Base-by-base conservation (phyloP, 2,797 vertebrate genomes). In the Bufotes viridis region DNA sequence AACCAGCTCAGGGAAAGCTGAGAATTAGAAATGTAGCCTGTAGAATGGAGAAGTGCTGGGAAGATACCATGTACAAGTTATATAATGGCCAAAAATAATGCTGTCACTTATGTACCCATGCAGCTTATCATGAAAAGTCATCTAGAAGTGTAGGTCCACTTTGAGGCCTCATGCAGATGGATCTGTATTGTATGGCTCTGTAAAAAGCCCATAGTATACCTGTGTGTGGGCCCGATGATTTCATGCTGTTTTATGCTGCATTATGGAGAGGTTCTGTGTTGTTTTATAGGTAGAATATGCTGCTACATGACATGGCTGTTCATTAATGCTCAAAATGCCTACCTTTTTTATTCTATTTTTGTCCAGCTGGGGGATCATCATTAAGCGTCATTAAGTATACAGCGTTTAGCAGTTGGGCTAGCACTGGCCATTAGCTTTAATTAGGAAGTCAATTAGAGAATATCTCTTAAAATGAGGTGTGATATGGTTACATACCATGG, bases 371-470 rank as follows among this genome's bases (percentile, higher is more conserved):
- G 75, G 63, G 79, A 81, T 29, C 13, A 69, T 67, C 29, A 29
- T 60, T 42, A 72, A 78, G 78, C 58, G 81, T 60, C 72, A 69
- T 87, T 80, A 57, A 60, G 63, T 72, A 72, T 67, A 49, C 24
- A 78, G 69, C 26, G 18, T 20, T 57, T 72, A 51, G 17, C 75
- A 78, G 72, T 63, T 58, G 49, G 76, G 78, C 65, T n/a, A 58
- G 63, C 76, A 72, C 24, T 81, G n/a, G 76, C 76, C 85, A 80
- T 86, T 81, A 86, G 78, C 78, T 76, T 86, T 67, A 81, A 80
- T 86, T 81, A 86, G 65, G 63, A 24, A 86, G 65, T 79, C 51
- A 86, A 86, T 84, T 75, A 84, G 42, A 57, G 49, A 49, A 65
- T 57, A 49, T 79, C 75, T 78, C 75, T 22, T 67, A 78, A 67